Evolutionary conservation across 2,113 vertebrate species (phyloP).

Genomic region (Phyllostomus hastatus): DNA sequence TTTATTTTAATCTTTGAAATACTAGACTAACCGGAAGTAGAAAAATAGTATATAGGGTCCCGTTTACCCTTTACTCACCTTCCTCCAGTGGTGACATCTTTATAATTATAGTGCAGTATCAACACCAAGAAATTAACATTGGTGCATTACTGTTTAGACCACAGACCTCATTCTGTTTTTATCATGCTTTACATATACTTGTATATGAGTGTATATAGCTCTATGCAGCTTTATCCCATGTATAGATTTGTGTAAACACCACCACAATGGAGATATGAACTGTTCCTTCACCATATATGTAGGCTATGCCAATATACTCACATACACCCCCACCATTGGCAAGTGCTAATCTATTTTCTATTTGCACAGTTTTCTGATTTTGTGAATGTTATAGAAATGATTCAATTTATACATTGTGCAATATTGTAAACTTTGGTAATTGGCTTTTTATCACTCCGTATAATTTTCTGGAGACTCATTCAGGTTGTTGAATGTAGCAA

Average conservation of each 20-base stretch:
- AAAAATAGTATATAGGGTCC: not conserved
- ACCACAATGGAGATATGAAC: not conserved
- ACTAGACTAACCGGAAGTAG: not conserved
- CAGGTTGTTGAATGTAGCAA: not conserved
- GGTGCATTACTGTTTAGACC: not conserved
- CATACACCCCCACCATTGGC: not conserved
- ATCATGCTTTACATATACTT: not conserved
- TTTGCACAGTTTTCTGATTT: not conserved
- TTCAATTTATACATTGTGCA: not conserved
- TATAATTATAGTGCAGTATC: not conserved
- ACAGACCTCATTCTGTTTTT: not conserved
- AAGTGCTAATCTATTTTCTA: not conserved
- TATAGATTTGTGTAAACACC: not conserved
- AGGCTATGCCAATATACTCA: not conserved
- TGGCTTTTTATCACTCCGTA: not conserved
- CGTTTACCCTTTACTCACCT: not conserved
- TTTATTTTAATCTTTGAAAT: constrained; percentile 28
- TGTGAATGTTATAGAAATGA: constrained; percentile 7
- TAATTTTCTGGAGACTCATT: not conserved
- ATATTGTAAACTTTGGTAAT: not conserved
- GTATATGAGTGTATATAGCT: not conserved
- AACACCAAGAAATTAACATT: constrained; percentile 6
- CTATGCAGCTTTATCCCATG: not conserved
- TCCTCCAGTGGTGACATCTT: not conserved
- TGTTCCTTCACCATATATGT: not conserved